phyloP scores from a whole-genome alignment of 2,113 vertebrate species.

The Smithornis capensis region DNA sequence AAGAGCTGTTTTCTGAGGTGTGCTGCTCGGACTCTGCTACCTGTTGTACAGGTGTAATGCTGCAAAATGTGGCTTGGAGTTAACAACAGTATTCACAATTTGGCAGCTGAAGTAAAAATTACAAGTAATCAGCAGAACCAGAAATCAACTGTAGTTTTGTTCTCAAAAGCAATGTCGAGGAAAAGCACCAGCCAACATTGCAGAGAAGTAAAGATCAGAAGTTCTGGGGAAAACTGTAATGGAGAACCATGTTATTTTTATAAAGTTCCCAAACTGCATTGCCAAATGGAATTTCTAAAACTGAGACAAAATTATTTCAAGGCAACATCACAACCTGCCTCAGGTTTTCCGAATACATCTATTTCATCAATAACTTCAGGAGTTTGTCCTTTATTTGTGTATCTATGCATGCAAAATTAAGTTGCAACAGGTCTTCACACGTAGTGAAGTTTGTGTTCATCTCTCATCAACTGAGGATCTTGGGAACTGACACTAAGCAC shows the following conservation, averaged over 20 bases:
- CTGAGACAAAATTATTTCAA: background rate
- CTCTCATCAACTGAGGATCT: background rate
- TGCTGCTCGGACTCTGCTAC: background rate
- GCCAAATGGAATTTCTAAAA: background rate
- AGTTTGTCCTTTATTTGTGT: background rate
- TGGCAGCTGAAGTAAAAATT: background rate
- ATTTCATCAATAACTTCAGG: background rate
- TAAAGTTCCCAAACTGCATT: background rate
- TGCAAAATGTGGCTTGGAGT: background rate
- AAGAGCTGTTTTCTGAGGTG: background rate
- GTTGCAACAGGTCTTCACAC: background rate
- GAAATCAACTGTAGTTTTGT: slow-evolving; percentile 31
- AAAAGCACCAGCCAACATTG: background rate
- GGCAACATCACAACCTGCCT: background rate
- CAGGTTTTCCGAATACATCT: background rate
- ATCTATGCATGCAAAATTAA: background rate
- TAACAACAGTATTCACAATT: background rate
- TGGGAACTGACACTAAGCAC: background rate
- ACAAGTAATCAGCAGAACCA: slow-evolving; percentile 27
- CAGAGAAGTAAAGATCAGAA: background rate
- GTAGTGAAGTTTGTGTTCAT: background rate
- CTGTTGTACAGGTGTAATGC: background rate
- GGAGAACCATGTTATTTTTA: background rate
- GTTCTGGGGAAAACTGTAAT: background rate
- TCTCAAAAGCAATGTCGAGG: background rate